Evolutionary conservation across 2,888 invertebrate genomes (phyloP).

Genomic region (Tineola bisselliella): DNA sequence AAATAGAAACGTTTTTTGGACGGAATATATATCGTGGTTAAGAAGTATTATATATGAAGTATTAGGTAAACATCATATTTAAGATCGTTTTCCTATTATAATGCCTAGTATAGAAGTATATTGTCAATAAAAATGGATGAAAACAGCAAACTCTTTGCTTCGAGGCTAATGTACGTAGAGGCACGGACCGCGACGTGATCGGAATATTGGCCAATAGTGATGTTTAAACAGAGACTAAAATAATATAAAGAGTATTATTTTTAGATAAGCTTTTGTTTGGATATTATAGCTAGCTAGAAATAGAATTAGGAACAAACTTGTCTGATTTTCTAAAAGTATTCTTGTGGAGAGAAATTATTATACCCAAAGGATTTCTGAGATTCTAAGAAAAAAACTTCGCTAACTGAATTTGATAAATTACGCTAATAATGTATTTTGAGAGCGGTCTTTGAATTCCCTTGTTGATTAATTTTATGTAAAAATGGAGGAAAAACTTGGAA

Average conservation of each 20-base stretch:
- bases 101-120: background rate
- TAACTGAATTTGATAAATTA: background rate
- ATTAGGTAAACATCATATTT: background rate
- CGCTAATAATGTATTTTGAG: background rate
- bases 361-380: background rate
- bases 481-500: no score
- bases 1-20: no score
- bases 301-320: background rate
- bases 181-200: conserved; percentile 7
- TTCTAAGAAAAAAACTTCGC: background rate
- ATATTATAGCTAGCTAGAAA: background rate
- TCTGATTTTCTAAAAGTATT: background rate
- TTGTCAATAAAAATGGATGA: conserved; percentile 2
- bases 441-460: background rate
- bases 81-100: background rate
- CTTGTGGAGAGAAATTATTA: background rate
- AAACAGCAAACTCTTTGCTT: conserved; percentile 2
- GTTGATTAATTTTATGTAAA: background rate
- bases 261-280: no score
- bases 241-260: no score
- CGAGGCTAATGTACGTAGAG: conserved; percentile 9
- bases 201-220: conserved; percentile 5
- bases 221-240: background rate
- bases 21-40: no score
- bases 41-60: no score